These are phyloP conservation scores for Gnathonemus longibarbis DNA, from an alignment of 2,113 vertebrate species.

Conservation along the genomic window DNA sequence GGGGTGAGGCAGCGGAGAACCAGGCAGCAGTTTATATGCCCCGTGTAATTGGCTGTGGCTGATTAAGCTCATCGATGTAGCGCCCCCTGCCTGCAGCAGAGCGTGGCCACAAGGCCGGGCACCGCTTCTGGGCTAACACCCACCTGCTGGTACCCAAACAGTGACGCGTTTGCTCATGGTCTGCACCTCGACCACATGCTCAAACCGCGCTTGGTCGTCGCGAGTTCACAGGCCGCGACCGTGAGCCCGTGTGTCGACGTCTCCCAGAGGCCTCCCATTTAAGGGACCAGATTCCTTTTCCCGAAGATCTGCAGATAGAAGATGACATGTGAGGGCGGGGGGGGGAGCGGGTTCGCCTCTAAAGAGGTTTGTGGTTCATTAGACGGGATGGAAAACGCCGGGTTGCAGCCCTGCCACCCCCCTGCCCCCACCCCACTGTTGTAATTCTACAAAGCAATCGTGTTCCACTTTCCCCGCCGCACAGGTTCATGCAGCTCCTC, in stretches of 20 bases:
- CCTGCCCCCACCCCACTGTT: neutral
- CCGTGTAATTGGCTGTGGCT: slow-evolving; percentile 28
- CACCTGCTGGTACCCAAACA: neutral
- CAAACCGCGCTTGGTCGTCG: neutral
- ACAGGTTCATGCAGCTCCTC: neutral
- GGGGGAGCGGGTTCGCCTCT: neutral
- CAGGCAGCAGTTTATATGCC: slow-evolving; percentile 25
- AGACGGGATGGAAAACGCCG: neutral
- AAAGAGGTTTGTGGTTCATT: slow-evolving; percentile 18
- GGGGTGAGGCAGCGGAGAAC: neutral
- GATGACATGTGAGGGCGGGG: neutral
- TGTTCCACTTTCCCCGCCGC: slow-evolving; percentile 18
- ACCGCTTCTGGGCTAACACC: neutral
- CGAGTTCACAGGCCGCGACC: neutral
- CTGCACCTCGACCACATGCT: neutral
- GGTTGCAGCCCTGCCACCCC: neutral
- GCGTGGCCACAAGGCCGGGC: neutral
- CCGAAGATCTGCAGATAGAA: neutral
- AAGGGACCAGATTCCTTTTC: slow-evolving; percentile 19
- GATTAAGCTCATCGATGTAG: slow-evolving; percentile 16
- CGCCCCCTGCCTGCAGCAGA: neutral
- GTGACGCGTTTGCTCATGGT: neutral
- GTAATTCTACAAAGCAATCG: slow-evolving; percentile 20
- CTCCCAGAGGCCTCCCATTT: neutral
- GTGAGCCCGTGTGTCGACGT: neutral